Base-by-base conservation (phyloP, 2,888 invertebrate species). In the Spisula subtruncata region DNA sequence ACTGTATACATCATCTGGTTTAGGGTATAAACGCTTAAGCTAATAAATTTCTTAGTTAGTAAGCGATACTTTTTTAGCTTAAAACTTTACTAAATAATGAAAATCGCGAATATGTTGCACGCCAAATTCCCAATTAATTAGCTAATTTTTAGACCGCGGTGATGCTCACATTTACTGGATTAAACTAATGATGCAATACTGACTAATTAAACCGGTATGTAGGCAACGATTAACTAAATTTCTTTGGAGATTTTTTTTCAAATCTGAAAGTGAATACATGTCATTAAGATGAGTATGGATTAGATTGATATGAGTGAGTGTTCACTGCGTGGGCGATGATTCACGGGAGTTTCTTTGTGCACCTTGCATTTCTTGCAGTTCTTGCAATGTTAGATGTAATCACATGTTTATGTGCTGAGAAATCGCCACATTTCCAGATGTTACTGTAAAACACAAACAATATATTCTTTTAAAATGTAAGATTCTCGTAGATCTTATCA, bases 241-340 rank as follows among this genome's bases (percentile, higher is more conserved):
- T 25, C 10, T 66, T 12, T 66, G 60, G 25, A 66, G 25, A 66
- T n/a, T n/a, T n/a, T 66, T 66, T 41, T 41, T 41, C 8, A 41
- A 25, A 25, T 66, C 25, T 66, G 60, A 66, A 5, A n/a, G n/a
- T 66, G 5, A n/a, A 51, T 51, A 1, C 12, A 66, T 25, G n/a
- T 66, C 60, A n/a, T n/a, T n/a, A n/a, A 66, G 10, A 66, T 66
- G 60, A 66, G 10, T 66, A 25, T 10, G n/a, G 75, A 75, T 75
- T 75, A 10, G 32, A 41, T 41, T 41, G 8, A 8, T 41, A 41
- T 41, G 41, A 41, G 41, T 41, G 41, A 5, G 41, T 41, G 29
- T 75, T 29, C 16, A 35, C 29, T 75, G 75, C 75, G 75, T 75
- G 75, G 75, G 75, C 18, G 35, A 75, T 75, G 75, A 75, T 35